Evolutionary conservation across 2,888 invertebrate genomes (phyloP), one percentile per base, ranked within the genome.

Genomic region (Cephus runcator): DNA sequence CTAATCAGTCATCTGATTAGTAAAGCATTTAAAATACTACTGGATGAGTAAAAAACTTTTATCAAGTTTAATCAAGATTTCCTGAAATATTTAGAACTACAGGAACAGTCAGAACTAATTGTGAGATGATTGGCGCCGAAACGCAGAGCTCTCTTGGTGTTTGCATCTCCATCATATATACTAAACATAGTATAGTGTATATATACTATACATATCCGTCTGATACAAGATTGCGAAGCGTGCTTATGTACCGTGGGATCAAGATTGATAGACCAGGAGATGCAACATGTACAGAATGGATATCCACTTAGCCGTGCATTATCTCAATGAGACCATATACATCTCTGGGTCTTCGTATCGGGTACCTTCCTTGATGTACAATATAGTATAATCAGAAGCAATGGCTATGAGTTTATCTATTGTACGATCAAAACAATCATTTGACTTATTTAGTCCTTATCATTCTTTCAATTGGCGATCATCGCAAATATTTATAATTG

Each of bases 261-360:
- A 88, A 89, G 89, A 90, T 90, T 89, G 89, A 90, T 89, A 88
- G 86, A 86, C 83, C 82, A 81, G 83, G 84, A 85, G 86, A 84
- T 83, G 85, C 84, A 85, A 87, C 85, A 83, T 83, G 81, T 83
- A 85, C 83, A 56, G 23, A 56, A 23, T 83, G 79, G 87, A 87
- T 87, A 88, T 88, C 87, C 87, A 88, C 89, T 90, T 87, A 88
- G 85, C 84, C 83, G 85, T 88, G 88, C 90, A 90, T 90, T 90
- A 90, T 88, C 88, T 85, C 85, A 86, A 90, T 90, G 89, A 89
- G 88, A 88, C 87, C 87, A 82, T 83, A 74, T 77, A 71, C 71
- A 71, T 71, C 71, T 33, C 71, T 31, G 71, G 11, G 11, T 12
- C 31, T 71, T 12, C 56, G 56, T 56, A 23, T 56, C 56, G 2